Evolutionary conservation across 53 echinoderm and acorn worm genomes (phyloP), one percentile per base, ranked within the genome.

Genomic region (Zoroaster sp.): DNA sequence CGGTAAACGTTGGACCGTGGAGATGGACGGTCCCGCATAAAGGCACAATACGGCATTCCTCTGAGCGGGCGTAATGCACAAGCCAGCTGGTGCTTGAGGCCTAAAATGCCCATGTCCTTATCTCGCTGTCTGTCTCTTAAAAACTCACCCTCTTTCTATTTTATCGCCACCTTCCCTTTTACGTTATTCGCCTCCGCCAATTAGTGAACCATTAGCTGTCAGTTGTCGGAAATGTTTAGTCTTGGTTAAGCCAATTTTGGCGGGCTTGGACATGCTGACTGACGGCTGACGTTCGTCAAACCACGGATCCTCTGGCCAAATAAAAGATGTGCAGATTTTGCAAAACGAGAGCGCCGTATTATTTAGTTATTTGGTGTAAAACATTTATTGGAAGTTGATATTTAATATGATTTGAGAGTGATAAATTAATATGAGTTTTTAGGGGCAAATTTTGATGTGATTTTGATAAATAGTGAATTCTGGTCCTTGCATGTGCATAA

Each of bases 141-240:
- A 47, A 85, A 35, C n/a, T 5, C 53, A 42, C 66, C 28, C 68
- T 42, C 66, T 66, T 4, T 55, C 45, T 74, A 40, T 40, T 74
- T 74, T 23, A 40, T 79, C 38, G 38, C 36, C 36, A 28, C 38
- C 44, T 37, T 21, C 52, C 21, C 55, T 63, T 42, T 21, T 37
- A 18, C 40, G 36, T 39, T 23, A 63, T 63, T 79, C 44, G 85
- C 70, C 71, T 47, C 12, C 71, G 47, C 85, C 85, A 85, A 85
- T 85, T 85, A 85, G 85, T 85, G 68, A 35, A 21, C 6, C 20
- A 15, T 20, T 31, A 55, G 36, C 85, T 71, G 85, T 85, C 70
- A 71, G 33, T 85, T 71, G 34, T 70, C 69, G 85, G 85, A 85
- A 85, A 85, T 85, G 85, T 85, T 85, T 85, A 85, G 85, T 85